Evolutionary conservation across 2,113 vertebrate genomes (phyloP).

Genomic region (Axis porcinus): DNA sequence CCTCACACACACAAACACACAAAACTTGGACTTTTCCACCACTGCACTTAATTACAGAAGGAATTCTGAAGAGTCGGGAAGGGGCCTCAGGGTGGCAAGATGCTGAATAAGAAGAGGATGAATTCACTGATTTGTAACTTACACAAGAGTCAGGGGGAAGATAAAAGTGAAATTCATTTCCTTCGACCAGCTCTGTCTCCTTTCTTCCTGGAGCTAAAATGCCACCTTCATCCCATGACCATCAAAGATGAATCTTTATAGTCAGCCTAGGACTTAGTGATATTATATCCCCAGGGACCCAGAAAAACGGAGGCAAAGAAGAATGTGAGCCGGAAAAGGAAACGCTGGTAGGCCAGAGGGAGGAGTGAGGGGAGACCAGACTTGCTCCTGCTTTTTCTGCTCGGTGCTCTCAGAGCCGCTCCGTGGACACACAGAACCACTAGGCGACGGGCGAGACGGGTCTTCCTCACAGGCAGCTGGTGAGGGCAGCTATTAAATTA

Average conservation of each 20-base stretch:
- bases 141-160: neutral
- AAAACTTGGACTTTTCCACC: neutral
- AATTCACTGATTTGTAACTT: neutral
- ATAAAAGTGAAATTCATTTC: neutral
- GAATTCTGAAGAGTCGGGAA: neutral
- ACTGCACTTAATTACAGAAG: constrained; percentile 26
- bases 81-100: neutral
- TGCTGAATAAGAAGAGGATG: neutral
- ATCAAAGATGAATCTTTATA: neutral
- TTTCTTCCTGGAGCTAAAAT: neutral
- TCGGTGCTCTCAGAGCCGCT: neutral
- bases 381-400: no score
- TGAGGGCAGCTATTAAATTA: neutral
- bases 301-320: constrained; percentile 45
- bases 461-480: neutral
- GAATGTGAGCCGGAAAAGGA: neutral
- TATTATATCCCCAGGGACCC: neutral
- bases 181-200: neutral
- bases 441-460: neutral
- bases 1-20: neutral
- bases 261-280: neutral
- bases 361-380: rapidly evolving
- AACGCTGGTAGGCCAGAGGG: neutral
- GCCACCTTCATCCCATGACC: neutral
- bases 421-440: rapidly evolving